phyloP scores from a whole-genome alignment of 2,888 invertebrate species.

The Amitus sp. region DNA sequence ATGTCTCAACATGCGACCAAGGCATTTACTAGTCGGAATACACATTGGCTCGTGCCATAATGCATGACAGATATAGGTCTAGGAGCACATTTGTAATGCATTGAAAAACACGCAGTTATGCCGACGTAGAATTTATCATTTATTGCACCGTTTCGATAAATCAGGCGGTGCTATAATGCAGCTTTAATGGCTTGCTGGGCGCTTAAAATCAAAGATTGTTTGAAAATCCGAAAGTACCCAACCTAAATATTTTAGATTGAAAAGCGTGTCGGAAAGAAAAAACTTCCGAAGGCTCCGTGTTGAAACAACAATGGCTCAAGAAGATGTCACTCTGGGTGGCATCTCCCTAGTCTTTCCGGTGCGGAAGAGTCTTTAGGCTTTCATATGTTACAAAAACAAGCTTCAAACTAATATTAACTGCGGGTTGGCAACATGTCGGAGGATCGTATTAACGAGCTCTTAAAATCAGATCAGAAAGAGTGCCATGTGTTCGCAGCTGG shows the following conservation, averaged over 20 bases:
- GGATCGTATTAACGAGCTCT: slow-evolving; percentile 64
- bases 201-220: too few species aligned
- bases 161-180: too few species aligned
- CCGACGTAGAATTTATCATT: too few species aligned
- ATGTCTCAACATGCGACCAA: too few species aligned
- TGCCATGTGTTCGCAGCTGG: slow-evolving; percentile 63
- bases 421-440: slow-evolving; percentile 62
- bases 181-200: too few species aligned
- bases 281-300: slow-evolving; percentile 9
- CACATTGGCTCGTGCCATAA: too few species aligned
- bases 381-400: slow-evolving; percentile 62
- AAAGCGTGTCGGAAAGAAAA: slow-evolving; percentile 22
- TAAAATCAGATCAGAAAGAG: slow-evolving; percentile 60
- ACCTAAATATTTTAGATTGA: slow-evolving; percentile 18
- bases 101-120: too few species aligned
- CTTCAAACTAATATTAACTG: slow-evolving; percentile 64
- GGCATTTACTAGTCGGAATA: too few species aligned
- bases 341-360: slow-evolving; percentile 34
- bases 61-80: too few species aligned
- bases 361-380: too few species aligned
- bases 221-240: background rate
- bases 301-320: slow-evolving; percentile 27
- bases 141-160: too few species aligned
- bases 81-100: too few species aligned
- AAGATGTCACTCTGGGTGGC: slow-evolving; percentile 39